These are phyloP conservation scores for Apamea crenata DNA, from an alignment of 2,888 invertebrate species.

Conservation along the genomic window DNA sequence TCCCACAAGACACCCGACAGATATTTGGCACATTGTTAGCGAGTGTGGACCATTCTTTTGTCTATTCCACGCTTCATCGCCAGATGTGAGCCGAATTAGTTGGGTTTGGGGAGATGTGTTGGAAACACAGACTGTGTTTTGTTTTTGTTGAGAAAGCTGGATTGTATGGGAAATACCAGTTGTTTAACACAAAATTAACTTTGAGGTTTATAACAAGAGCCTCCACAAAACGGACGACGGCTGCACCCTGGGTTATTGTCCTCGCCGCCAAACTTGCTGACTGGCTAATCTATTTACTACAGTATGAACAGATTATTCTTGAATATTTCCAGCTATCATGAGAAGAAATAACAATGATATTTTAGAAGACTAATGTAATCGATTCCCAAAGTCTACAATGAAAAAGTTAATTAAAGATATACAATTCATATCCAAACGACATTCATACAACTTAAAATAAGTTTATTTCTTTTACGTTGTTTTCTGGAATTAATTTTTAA, in stretches of 20 bases:
- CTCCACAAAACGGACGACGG: neutral
- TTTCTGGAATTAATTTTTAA: constrained; percentile 20
- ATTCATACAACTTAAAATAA: constrained; percentile 1
- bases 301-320: neutral
- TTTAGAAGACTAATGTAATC: neutral
- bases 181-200: neutral
- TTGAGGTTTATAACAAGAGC: neutral
- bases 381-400: neutral
- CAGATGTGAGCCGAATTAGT: constrained; percentile 55
- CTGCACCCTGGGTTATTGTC: neutral
- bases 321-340: neutral
- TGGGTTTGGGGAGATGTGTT: constrained; percentile 29
- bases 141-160: constrained; percentile 28
- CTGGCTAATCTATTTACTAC: neutral
- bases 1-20: constrained; percentile 53
- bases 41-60: constrained; percentile 56
- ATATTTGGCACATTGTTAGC: constrained; percentile 66
- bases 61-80: constrained; percentile 53
- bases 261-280: neutral
- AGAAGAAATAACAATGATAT: neutral
- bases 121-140: constrained; percentile 24
- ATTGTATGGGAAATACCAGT: neutral
- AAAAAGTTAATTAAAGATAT: neutral
- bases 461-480: constrained; percentile 27
- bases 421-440: neutral